These are phyloP conservation scores for Drosophila suzukii DNA, from an alignment of 1,140 invertebrate species.

Conservation along the genomic window DNA sequence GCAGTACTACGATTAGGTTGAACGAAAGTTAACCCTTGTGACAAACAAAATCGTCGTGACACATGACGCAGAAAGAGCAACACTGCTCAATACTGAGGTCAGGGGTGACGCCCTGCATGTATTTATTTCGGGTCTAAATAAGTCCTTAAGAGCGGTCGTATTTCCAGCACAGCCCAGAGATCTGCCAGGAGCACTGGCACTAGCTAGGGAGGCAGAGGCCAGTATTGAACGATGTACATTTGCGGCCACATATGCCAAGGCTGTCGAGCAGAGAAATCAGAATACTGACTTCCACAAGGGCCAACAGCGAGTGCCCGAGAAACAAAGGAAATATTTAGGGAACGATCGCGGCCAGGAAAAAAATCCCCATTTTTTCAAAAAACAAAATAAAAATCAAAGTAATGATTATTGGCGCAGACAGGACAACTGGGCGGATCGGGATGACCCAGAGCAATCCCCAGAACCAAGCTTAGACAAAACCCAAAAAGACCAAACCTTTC, in stretches of 20 bases:
- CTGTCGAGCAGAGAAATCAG: neutral
- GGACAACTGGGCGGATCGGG: too few relatives aligned
- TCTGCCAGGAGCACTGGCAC: slow-evolving; percentile 1
- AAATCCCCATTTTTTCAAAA: slow-evolving; percentile 17
- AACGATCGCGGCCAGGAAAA: neutral
- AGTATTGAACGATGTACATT: slow-evolving; percentile 5
- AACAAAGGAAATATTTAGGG: neutral
- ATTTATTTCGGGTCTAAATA: neutral
- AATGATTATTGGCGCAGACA: too few relatives aligned
- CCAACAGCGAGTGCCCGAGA: neutral
- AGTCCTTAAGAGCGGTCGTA: neutral
- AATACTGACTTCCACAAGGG: slow-evolving; percentile 6
- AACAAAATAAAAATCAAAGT: slow-evolving; percentile 4
- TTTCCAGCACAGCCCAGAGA: slow-evolving; percentile 3
- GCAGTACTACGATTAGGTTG: too few relatives aligned
- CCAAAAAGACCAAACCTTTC: too few relatives aligned
- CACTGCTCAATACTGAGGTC: neutral
- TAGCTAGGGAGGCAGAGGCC: slow-evolving; percentile 5
- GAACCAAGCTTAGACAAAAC: too few relatives aligned
- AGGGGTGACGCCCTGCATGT: neutral
- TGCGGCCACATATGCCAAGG: neutral
- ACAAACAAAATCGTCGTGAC: neutral
- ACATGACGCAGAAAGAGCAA: neutral
- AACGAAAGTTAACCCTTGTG: neutral
- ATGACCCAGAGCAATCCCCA: too few relatives aligned